A percentile compares a stretch with the other conserved stretches of the same genome.
Conservation (phyloP, 2,888 invertebrate species). For the Tillus elongatus region DNA sequence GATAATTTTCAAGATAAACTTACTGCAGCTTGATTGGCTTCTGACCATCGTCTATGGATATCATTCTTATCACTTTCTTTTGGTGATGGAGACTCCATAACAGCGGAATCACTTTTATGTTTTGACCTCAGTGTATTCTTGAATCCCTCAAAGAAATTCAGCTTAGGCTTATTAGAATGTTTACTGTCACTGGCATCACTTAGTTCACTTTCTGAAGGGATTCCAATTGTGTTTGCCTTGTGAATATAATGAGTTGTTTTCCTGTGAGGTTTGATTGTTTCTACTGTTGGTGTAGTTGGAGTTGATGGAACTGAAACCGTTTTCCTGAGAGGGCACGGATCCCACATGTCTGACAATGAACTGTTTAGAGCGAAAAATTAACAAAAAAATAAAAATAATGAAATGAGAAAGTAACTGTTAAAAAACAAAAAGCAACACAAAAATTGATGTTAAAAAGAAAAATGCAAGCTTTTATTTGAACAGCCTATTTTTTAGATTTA, state of each 20-base stretch:
- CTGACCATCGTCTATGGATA: slow-evolving; percentile 42
- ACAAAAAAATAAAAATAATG: slow-evolving; percentile 20
- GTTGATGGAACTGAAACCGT: slow-evolving; percentile 39
- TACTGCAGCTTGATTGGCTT: slow-evolving; percentile 38
- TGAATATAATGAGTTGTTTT: slow-evolving; percentile 33
- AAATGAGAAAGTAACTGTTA: slow-evolving; percentile 18
- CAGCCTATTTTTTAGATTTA: too few species aligned
- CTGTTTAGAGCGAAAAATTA: slow-evolving; percentile 26
- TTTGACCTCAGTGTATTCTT: slow-evolving; percentile 49
- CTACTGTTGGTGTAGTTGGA: slow-evolving; percentile 17
- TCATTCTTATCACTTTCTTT: slow-evolving; percentile 36
- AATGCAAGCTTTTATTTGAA: too few species aligned
- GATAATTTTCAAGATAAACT: too few species aligned
- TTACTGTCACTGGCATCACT: slow-evolving; percentile 30
- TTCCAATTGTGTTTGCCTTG: slow-evolving; percentile 52
- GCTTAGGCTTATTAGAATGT: slow-evolving; percentile 19
- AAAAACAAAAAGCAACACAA: too few species aligned
- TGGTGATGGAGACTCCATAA: slow-evolving; percentile 34
- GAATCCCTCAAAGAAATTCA: slow-evolving; percentile 48
- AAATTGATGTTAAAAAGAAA: too few species aligned
- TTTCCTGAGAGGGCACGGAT: slow-evolving; percentile 42
- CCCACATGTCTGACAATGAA: slow-evolving; percentile 37
- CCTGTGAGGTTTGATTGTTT: slow-evolving; percentile 21
- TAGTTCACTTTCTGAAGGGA: slow-evolving; percentile 45
- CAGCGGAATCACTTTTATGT: slow-evolving; percentile 39